Percentiles rank a stretch among this genome's conserved stretches.
Evolutionary conservation across 2,797 vertebrate genomes (phyloP).

Genomic region (Urocyon cinereoargenteus): DNA sequence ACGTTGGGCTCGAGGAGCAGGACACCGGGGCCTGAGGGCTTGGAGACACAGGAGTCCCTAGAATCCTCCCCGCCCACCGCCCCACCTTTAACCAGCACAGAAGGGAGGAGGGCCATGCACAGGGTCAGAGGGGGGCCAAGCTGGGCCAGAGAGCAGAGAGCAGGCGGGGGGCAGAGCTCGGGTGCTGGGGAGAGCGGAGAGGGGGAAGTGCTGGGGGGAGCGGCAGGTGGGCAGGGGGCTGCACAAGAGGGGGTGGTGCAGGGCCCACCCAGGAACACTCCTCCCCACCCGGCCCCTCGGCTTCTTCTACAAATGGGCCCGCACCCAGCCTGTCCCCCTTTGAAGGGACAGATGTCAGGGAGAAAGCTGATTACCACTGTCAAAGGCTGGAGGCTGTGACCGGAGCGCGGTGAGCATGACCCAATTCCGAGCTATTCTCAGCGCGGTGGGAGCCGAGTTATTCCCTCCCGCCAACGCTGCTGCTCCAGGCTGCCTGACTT

Average conservation of each 20-base stretch:
- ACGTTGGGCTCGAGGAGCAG: too few relatives aligned
- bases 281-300: not conserved
- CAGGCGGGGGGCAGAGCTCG: too few relatives aligned
- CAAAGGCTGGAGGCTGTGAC: constrained; percentile 78
- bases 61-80: not conserved
- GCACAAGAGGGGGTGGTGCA: not conserved
- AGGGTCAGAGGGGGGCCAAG: not conserved
- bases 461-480: constrained; percentile 58
- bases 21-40: not conserved
- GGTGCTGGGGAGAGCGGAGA: not conserved
- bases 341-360: constrained; percentile 70
- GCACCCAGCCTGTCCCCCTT: not conserved
- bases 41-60: not conserved
- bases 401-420: constrained; percentile 67
- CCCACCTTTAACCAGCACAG: not conserved
- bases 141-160: not conserved
- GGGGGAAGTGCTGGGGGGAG: rapidly evolving
- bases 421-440: constrained; percentile 84
- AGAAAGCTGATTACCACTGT: constrained; percentile 74
- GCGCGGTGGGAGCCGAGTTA: constrained; percentile 76
- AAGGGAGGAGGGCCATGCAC: not conserved
- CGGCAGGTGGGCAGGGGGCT: not conserved
- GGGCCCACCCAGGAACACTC: too few relatives aligned
- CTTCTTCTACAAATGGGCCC: not conserved
- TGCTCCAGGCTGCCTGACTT: constrained; percentile 76